A percentile compares a stretch with the other conserved stretches of the same genome.
phyloP scores from a whole-genome alignment of 1,140 invertebrate species.

The Pseudomyrmex flavicornis region DNA sequence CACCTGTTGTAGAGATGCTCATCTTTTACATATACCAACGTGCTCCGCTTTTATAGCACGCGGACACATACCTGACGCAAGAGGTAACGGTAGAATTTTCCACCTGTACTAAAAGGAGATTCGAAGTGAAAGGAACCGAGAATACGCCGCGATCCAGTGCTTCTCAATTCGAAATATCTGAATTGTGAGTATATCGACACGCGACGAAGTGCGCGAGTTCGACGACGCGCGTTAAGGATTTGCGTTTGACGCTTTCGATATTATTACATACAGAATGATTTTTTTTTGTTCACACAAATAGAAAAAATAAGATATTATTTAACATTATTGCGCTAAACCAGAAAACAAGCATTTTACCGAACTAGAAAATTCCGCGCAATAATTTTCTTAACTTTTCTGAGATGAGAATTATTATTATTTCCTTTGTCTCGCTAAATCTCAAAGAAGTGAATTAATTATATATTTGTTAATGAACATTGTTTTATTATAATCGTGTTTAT shows the following conservation, averaged over 20 bases:
- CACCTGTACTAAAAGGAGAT: conserved; percentile 70
- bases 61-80: conserved; percentile 62
- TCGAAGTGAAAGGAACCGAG: conserved; percentile 70
- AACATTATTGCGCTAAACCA: too few species aligned
- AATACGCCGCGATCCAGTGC: conserved; percentile 63
- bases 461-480: background rate
- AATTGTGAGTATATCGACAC: background rate
- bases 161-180: conserved; percentile 60
- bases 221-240: background rate
- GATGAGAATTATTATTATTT: background rate
- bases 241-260: background rate
- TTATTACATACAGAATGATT: background rate
- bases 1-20: conserved; percentile 66
- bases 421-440: background rate
- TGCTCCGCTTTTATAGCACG: conserved; percentile 68
- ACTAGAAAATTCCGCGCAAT: background rate
- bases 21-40: conserved; percentile 63
- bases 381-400: background rate
- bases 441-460: too few species aligned
- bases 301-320: too few species aligned
- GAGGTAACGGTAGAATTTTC: conserved; percentile 72
- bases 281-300: too few species aligned
- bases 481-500: background rate
- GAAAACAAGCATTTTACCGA: too few species aligned
- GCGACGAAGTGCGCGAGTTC: conserved; percentile 1